Evolutionary conservation across 35 echinoderm and acorn worm species (phyloP), one percentile per base, ranked within the genome.

Genomic region (Anneissia japonica): DNA sequence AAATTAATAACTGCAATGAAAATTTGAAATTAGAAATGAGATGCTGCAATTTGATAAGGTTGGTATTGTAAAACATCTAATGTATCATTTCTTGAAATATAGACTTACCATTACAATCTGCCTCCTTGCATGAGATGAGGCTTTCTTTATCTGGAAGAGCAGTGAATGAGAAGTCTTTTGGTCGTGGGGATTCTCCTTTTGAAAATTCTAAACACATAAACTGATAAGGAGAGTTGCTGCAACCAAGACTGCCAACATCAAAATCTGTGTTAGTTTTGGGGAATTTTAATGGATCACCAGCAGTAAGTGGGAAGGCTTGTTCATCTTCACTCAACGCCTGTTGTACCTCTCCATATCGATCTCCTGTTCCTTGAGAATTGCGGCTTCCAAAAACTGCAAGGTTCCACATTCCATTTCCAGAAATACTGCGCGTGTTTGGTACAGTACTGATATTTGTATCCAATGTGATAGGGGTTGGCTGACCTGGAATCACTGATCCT

Each of bases 201-300:
- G 83, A 73, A 39, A 94, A 90, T 72, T 94, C 93, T 35, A 94
- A 33, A 41, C 93, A 94, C 84, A 94, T 87, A 32, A 82, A 94
- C 35, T 46, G 32, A 36, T 84, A 94, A 19, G 5, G 51, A 12
- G 51, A 64, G 0, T 86, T 55, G 16, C 74, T 84, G 76, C 93
- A 94, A 35, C 93, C 93, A 33, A 94, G 39, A 4, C 72, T 46
- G 21, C 31, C 81, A 0, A 89, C 80, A 46, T 94, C 88, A 76
- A 94, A 94, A 16, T 64, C 51, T 64, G 51, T 64, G 9, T 64
- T 26, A 19, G 51, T 64, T 23, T 26, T 9, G 2, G 51, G 51
- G 51, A 90, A 85, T 31, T 79, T 51, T 16, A 90, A 26, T 30
- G 83, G 82, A 0, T 79, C 34, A 30, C 35, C 82, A 32, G 77